Base-by-base conservation (phyloP, 2,888 invertebrate genomes). In the Allacma fusca region DNA sequence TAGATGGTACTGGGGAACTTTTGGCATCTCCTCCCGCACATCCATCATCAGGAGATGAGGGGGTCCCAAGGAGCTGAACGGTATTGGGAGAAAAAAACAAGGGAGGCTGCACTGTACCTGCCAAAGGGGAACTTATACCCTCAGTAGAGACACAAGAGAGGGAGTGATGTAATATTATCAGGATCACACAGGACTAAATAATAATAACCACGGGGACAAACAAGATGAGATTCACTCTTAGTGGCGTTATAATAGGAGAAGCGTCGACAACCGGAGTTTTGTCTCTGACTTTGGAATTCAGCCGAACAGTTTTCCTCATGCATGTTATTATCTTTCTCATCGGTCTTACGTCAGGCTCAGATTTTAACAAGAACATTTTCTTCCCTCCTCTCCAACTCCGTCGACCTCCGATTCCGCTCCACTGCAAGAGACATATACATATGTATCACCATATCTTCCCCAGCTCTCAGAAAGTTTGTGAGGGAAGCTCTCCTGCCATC, bases 141-240 rank as follows among this genome's bases (percentile, higher is more conserved):
- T 40, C 40, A n/a, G n/a, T n/a, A n/a, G n/a, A n/a, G 40, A 9
- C 40, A 13, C 13, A 50, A 2, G 16, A 50, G 50, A 50, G 50
- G 19, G 4, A 9, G 5, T n/a, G 2, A 50, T 50, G 50, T 50
- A 50, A 50, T 50, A 43, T 69, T 69, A 71, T 70, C 50, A 26
- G 70, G 57, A 70, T 44, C 59, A 34, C 26, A 71, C 57, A 29
- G 71, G 34, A 59, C 26, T 70, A 28, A 70, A 50, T 70, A 71
- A 71, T 71, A 57, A 57, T 50, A 57, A 44, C 44, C 43, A 50
- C 24, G 57, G 26, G 70, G 57, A 70, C 62, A 23, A 62, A 62
- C 70, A 70, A 50, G 70, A 70, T 50, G 70, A 70, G 70, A 50
- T 50, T 70, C 28, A 68, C 40, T 68, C 68, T 26, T 26, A 65